Conservation (phyloP, 2,797 vertebrate species). For the Gadopsis bispinosus region DNA sequence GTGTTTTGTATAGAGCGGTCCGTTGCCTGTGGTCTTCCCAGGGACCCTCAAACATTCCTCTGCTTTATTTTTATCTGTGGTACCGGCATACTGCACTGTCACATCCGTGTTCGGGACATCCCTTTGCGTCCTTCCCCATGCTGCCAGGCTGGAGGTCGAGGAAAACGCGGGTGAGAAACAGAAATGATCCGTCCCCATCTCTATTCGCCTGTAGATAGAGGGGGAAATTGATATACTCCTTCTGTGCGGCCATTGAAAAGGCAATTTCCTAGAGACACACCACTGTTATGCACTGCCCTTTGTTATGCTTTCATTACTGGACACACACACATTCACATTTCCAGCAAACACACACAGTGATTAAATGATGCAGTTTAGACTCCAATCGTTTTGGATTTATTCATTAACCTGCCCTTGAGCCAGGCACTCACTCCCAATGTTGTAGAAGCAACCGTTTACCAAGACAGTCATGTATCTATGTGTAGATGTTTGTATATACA, state of each 20-base stretch:
- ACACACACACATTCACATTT: slow-evolving; percentile 29
- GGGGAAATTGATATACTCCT: slow-evolving; percentile 71
- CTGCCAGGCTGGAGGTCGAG: slow-evolving; percentile 11
- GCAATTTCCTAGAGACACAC: slow-evolving; percentile 70
- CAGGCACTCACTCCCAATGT: not conserved
- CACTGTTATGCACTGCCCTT: slow-evolving; percentile 46
- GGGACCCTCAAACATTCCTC: not conserved
- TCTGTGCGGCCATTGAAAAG: slow-evolving; percentile 66
- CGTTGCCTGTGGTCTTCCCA: not conserved
- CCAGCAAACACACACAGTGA: slow-evolving; percentile 34
- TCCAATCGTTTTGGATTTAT: slow-evolving; percentile 24
- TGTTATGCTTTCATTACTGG: slow-evolving; percentile 66
- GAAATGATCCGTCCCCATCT: slow-evolving; percentile 61
- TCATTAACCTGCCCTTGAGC: slow-evolving; percentile 13
- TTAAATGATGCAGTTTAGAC: slow-evolving; percentile 33
- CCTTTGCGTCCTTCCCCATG: slow-evolving; percentile 16
- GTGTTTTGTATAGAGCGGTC: not conserved
- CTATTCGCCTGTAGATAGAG: slow-evolving; percentile 56
- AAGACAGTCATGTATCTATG: not conserved
- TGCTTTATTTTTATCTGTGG: slow-evolving; percentile 14
- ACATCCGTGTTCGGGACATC: not conserved
- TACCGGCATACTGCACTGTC: slow-evolving; percentile 16
- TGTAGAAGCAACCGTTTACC: not conserved
- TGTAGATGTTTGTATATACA: not conserved
- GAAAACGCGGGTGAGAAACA: slow-evolving; percentile 28